phyloP scores from a whole-genome alignment of 2,888 invertebrate species.

The Eucera pruinosa region DNA sequence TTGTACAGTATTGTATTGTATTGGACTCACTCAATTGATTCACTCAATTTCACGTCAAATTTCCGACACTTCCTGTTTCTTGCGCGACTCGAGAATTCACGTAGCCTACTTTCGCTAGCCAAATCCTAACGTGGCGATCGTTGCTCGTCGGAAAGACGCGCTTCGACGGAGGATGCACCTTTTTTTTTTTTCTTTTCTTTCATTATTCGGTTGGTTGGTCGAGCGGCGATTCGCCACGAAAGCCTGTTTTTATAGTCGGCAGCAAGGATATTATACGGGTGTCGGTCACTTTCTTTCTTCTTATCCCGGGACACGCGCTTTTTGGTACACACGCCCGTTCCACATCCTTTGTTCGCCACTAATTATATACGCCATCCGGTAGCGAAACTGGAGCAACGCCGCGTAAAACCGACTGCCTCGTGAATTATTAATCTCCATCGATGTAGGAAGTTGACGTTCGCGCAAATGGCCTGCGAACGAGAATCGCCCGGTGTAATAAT shows the following conservation, averaged over 20 bases:
- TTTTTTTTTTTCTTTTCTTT: slow-evolving; percentile 39
- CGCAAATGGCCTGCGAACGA: no score
- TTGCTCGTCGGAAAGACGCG: neutral
- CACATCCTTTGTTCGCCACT: slow-evolving; percentile 52
- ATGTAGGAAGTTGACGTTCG: slow-evolving; percentile 10
- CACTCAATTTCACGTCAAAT: no score
- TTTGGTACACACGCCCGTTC: slow-evolving; percentile 22
- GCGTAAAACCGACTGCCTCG: slow-evolving; percentile 16
- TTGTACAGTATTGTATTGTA: no score
- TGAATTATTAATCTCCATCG: slow-evolving; percentile 30
- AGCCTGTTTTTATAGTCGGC: slow-evolving; percentile 52
- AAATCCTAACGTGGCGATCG: neutral
- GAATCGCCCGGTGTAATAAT: slow-evolving; percentile 4
- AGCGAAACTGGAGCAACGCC: slow-evolving; percentile 24
- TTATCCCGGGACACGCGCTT: neutral
- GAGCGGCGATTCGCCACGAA: slow-evolving; percentile 35
- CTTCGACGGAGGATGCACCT: neutral
- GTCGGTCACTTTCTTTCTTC: slow-evolving; percentile 56
- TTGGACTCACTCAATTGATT: no score
- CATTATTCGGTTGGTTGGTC: slow-evolving; percentile 21
- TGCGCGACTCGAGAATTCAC: no score
- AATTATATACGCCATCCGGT: slow-evolving; percentile 47
- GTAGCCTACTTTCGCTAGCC: no score
- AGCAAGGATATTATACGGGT: slow-evolving; percentile 51
- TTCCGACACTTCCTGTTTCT: no score